Evolutionary conservation across 2,888 invertebrate genomes (phyloP).

Genomic region (Masnerella sp.): DNA sequence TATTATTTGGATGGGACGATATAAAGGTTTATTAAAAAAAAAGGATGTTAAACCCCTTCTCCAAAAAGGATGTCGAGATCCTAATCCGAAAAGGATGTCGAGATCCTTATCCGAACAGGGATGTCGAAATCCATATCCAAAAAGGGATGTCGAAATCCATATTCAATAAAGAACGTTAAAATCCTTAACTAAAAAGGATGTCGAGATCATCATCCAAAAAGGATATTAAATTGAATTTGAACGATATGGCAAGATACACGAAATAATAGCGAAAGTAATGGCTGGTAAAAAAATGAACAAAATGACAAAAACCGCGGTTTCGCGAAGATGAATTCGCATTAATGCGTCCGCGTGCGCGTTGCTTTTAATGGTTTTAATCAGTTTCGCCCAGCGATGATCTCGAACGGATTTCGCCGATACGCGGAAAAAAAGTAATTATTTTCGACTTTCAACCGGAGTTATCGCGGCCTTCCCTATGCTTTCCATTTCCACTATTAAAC

Average conservation of each 20-base stretch:
- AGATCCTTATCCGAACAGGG: no score
- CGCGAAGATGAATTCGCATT: conserved; percentile 11
- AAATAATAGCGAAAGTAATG: conserved; percentile 24
- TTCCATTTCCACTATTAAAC: conserved; percentile 28
- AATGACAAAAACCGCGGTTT: conserved; percentile 10
- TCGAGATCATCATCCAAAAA: no score
- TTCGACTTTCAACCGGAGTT: conserved; percentile 6
- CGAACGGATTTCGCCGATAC: conserved; percentile 8
- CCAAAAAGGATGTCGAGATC: no score
- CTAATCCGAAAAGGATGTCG: no score
- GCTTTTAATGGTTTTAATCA: conserved; percentile 29
- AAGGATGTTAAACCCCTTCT: no score
- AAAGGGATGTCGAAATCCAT: no score
- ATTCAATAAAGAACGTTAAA: no score
- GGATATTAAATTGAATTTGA: no score
- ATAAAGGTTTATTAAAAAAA: no score
- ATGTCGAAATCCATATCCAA: no score
- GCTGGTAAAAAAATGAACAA: conserved; percentile 32
- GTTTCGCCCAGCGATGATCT: conserved; percentile 5
- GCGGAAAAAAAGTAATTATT: conserved; percentile 17
- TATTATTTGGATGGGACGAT: no score
- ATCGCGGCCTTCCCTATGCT: not conserved
- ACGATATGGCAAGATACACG: conserved; percentile 16
- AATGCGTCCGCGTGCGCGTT: conserved; percentile 4
- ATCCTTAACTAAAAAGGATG: no score